phyloP scores from a whole-genome alignment of 2,797 vertebrate species.

The Prunella strophiata region DNA sequence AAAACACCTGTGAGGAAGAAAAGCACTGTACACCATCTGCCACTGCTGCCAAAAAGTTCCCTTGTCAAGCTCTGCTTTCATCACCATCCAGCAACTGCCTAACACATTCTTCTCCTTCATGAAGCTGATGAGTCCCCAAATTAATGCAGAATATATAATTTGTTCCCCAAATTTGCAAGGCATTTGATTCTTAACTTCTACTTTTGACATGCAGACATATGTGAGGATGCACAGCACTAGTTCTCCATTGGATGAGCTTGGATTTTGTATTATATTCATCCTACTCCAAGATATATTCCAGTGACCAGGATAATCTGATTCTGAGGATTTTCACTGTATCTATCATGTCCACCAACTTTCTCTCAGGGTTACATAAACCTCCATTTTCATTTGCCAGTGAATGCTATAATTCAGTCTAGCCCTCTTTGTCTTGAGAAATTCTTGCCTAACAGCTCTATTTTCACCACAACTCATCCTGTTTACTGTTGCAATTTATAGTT shows the following conservation, averaged over 20 bases:
- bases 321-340: background rate
- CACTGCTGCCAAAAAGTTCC: background rate
- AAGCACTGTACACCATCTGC: background rate
- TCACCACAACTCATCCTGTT: background rate
- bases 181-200: background rate
- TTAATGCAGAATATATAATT: background rate
- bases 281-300: background rate
- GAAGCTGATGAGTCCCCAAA: background rate
- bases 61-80: background rate
- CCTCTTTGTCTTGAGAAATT: background rate
- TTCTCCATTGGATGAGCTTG: background rate
- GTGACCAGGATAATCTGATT: background rate
- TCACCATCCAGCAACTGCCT: background rate
- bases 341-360: background rate
- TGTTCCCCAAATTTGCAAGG: background rate
- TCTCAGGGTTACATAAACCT: background rate
- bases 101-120: background rate
- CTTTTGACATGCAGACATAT: background rate
- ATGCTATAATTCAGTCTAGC: background rate
- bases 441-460: background rate
- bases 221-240: background rate
- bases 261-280: background rate
- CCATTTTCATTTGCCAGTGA: background rate
- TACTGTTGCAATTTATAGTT: background rate
- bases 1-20: background rate